Conservation (phyloP, 2,888 invertebrate species). For the Drosophila limbata region DNA sequence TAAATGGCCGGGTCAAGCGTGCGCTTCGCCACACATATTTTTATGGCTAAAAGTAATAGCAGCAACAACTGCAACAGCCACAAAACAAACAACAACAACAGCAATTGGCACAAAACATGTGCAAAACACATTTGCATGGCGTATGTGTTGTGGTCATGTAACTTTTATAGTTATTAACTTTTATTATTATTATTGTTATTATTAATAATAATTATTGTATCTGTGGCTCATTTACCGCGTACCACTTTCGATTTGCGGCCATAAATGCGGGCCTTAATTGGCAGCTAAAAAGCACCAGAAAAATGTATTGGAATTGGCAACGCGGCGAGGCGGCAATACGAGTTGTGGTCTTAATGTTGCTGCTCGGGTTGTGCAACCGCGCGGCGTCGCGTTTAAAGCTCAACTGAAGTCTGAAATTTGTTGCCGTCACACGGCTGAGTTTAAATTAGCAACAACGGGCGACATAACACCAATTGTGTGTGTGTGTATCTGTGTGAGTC, state of each 20-base stretch:
- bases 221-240: slow-evolving; percentile 30
- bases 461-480: slow-evolving; percentile 43
- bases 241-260: slow-evolving; percentile 40
- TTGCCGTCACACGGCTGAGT: slow-evolving; percentile 53
- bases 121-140: slow-evolving; percentile 36
- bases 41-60: slow-evolving; percentile 6
- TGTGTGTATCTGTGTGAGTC: slow-evolving; percentile 25
- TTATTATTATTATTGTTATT: slow-evolving; percentile 22
- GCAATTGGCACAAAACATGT: slow-evolving; percentile 11
- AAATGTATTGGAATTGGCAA: not conserved
- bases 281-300: slow-evolving; percentile 17
- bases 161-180: slow-evolving; percentile 13
- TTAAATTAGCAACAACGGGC: slow-evolving; percentile 57
- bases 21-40: slow-evolving; percentile 24
- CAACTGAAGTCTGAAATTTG: slow-evolving; percentile 60
- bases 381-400: slow-evolving; percentile 57
- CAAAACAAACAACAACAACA: slow-evolving; percentile 1
- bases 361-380: slow-evolving; percentile 60
- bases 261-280: slow-evolving; percentile 23
- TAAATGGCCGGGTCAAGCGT: slow-evolving; percentile 51
- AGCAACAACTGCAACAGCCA: not conserved
- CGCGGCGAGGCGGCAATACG: slow-evolving; percentile 8
- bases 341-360: slow-evolving; percentile 19
- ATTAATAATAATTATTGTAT: slow-evolving; percentile 14
- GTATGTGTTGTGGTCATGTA: slow-evolving; percentile 14